phyloP scores from a whole-genome alignment of 2,888 invertebrate species.

The Pardosa pseudoannulata region DNA sequence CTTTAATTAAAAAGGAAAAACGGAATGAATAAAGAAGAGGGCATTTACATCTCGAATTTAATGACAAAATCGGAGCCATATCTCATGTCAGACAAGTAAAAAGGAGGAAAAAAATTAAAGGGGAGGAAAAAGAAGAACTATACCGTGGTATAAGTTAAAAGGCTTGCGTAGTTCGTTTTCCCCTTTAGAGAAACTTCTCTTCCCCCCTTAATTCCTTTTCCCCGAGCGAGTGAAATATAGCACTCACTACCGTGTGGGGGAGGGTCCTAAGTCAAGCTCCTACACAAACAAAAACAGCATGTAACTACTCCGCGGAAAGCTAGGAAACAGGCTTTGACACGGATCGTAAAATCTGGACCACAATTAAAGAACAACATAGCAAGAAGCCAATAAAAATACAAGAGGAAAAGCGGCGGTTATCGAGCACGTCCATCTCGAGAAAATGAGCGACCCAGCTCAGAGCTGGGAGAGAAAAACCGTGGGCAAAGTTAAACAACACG shows the following conservation, averaged over 20 bases:
- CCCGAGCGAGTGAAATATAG: constrained; percentile 37
- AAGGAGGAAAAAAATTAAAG: too few species aligned
- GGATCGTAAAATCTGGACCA: constrained; percentile 57
- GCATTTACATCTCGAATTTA: too few species aligned
- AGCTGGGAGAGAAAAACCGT: constrained; percentile 11
- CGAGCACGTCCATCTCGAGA: constrained; percentile 49
- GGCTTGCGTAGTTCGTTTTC: too few species aligned
- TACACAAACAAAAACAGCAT: constrained; percentile 67
- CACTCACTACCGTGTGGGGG: background rate
- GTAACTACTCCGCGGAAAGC: constrained; percentile 40
- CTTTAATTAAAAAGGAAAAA: too few species aligned
- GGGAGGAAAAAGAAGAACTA: too few species aligned
- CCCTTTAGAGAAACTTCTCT: too few species aligned
- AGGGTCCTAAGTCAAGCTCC: constrained; percentile 2
- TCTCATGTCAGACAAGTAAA: too few species aligned
- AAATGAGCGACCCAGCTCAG: constrained; percentile 33
- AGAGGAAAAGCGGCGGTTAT: constrained; percentile 40
- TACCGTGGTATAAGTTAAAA: too few species aligned
- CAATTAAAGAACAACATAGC: constrained; percentile 65
- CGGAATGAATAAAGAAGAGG: too few species aligned
- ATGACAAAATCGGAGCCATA: too few species aligned
- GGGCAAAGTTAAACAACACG: constrained; percentile 24
- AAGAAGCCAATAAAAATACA: constrained; percentile 39
- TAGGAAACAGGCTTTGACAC: constrained; percentile 51
- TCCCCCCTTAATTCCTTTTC: background rate